These are phyloP conservation scores for Ctenosaura bakeri DNA, from an alignment of 2,797 vertebrate genomes.

Conservation along the genomic window DNA sequence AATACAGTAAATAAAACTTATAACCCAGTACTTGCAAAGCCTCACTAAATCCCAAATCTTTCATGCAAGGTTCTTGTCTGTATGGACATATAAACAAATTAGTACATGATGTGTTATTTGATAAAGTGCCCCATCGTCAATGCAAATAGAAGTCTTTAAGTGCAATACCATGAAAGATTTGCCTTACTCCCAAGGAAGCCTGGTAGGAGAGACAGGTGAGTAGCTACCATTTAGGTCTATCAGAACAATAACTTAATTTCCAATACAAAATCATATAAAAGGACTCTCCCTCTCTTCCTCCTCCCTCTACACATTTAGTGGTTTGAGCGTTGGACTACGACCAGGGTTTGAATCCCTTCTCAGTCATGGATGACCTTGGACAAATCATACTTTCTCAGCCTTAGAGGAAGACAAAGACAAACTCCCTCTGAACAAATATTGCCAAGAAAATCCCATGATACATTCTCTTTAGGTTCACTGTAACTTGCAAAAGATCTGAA, in stretches of 20 bases:
- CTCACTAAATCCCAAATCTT: neutral
- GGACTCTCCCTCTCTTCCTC: conserved; percentile 36
- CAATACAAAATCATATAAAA: conserved; percentile 26
- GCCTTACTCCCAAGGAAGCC: conserved; percentile 14
- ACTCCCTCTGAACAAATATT: no score
- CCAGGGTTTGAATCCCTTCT: no score
- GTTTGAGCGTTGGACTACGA: no score
- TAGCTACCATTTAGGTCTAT: conserved; percentile 7
- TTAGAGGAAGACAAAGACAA: no score
- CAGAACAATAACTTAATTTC: conserved; percentile 32
- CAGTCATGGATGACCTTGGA: no score
- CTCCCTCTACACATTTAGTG: neutral
- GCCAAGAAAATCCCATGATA: no score
- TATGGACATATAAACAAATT: neutral
- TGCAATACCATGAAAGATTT: neutral
- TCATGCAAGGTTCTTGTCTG: neutral
- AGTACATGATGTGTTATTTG: neutral
- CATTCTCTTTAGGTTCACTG: no score
- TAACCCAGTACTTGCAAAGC: neutral
- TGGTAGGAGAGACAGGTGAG: neutral
- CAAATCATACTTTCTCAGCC: no score
- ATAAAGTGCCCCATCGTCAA: conserved; percentile 30
- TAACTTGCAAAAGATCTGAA: no score
- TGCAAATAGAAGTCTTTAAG: conserved; percentile 15
- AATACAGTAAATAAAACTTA: neutral